Base-by-base conservation (phyloP, 2,797 vertebrate species). In the Peromyscus attwateri region DNA sequence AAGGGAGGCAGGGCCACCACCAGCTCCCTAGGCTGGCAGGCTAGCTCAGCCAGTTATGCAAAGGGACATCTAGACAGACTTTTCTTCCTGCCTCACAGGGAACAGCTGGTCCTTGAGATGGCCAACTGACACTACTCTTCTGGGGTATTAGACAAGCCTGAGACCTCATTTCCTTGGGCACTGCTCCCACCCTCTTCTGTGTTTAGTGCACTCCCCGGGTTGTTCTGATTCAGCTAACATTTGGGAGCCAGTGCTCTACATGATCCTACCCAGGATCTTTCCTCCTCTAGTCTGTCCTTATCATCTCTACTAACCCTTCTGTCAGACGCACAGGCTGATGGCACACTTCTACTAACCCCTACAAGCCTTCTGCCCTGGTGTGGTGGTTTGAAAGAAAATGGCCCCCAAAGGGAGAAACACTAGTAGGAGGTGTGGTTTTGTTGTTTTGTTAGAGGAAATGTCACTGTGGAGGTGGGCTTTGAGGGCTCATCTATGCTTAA, bases 211-310 rank as follows among this genome's bases (percentile, higher is more conserved):
- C 62, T 87, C 19, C 13, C 12, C 37, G 0, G 14, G 29, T 19
- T 6, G 6, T 4, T 52, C 62, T 1, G 1, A 37, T 0, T 11
- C 19, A 3, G 23, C 12, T 3, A 31, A 29, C 11, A 62, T 4
- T 7, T 34, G 23, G 31, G 9, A 13, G 37, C 43, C 46, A 0
- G 17, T 43, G 17, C 8, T 43, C 90, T 19, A 40, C 66, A 6
- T 0, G 31, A 10, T 7, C 57, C 46, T 7, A 3, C 0, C 77
- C 2, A 21, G 40, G 71, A 37, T 60, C 34, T n/a, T 5, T n/a
- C 19, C 43, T 21, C 21, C 43, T 21, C 40, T 57, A 40, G n/a
- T 57, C 81, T 8, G 46, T 11, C 37, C 37, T 6, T 17, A 87
- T 29, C 3, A 4, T 13, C 9, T 68, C 66, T 14, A 16, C 40